phyloP scores from a whole-genome alignment of 2,113 vertebrate species.

The Syrrhaptes paradoxus region DNA sequence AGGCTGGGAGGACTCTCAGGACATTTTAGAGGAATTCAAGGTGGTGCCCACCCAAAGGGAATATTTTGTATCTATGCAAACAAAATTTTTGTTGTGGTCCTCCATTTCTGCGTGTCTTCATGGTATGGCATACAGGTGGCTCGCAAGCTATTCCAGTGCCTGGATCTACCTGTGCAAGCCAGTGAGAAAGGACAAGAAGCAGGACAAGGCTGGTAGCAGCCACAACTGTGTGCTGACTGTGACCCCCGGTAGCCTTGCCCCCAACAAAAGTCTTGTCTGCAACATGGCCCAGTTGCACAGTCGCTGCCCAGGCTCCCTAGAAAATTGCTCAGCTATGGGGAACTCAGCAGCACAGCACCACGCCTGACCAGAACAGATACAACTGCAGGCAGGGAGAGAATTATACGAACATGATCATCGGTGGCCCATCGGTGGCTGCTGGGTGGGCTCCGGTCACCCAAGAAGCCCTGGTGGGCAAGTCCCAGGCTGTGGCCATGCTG shows the following conservation, averaged over 20 bases:
- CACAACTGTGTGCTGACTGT: not conserved
- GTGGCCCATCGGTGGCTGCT: not conserved
- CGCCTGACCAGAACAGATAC: not conserved
- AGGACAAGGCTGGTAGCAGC: not conserved
- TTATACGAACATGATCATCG: not conserved
- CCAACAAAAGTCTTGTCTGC: not conserved
- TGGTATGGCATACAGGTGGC: not conserved
- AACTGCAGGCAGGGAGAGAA: not conserved
- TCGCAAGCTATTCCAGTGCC: not conserved
- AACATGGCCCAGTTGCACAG: fast-evolving
- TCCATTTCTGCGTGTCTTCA: fast-evolving
- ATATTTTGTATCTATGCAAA: not conserved
- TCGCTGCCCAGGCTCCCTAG: not conserved
- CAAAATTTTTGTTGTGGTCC: not conserved
- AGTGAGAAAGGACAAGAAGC: not conserved
- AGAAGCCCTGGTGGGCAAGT: fast-evolving
- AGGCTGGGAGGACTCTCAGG: not conserved
- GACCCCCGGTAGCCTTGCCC: not conserved
- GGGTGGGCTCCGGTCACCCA: not conserved
- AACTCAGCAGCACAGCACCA: not conserved
- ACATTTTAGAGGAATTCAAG: not conserved
- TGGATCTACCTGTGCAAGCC: not conserved
- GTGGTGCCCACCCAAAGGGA: not conserved
- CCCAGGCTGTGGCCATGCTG: fast-evolving
- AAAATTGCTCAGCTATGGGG: not conserved